phyloP scores from a whole-genome alignment of 2,888 invertebrate species.

The Panopea generosa region DNA sequence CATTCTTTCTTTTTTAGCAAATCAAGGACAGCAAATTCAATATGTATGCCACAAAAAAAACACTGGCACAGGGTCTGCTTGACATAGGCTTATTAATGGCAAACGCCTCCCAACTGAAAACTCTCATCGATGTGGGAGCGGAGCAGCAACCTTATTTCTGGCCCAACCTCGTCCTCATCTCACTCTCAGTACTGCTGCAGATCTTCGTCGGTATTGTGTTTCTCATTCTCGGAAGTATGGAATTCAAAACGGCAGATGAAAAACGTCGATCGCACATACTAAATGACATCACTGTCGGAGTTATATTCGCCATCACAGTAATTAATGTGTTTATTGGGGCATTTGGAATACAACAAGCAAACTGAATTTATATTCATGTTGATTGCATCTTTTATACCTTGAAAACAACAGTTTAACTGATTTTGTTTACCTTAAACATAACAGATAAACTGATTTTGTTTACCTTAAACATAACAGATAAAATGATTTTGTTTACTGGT shows the following conservation, averaged over 20 bases:
- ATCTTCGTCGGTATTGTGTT: constrained; percentile 64
- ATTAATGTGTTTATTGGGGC: constrained; percentile 73
- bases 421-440: too few species aligned
- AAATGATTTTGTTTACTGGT: too few species aligned
- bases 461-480: too few species aligned
- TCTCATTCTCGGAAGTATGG: constrained; percentile 67
- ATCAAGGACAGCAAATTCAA: too few species aligned
- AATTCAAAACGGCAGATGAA: constrained; percentile 45
- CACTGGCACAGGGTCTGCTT: constrained; percentile 74
- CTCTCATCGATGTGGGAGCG: too few species aligned
- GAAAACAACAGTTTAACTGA: too few species aligned
- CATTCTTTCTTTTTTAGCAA: too few species aligned
- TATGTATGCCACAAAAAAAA: constrained; percentile 74
- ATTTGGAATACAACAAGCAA: constrained; percentile 71
- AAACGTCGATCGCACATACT: constrained; percentile 47
- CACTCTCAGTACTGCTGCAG: constrained; percentile 32
- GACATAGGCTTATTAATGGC: constrained; percentile 76
- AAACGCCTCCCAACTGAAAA: constrained; percentile 74
- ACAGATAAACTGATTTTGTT: too few species aligned
- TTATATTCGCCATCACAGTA: constrained; percentile 70
- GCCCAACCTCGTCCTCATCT: constrained; percentile 53
- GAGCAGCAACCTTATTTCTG: constrained; percentile 56
- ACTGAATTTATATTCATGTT: too few species aligned
- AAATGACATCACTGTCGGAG: constrained; percentile 65
- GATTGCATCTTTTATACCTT: too few species aligned